A percentile compares a stretch with the other conserved stretches of the same genome.
Evolutionary conservation across 2,797 vertebrate genomes (phyloP).

Genomic region (Hapalemur alaotrensis): DNA sequence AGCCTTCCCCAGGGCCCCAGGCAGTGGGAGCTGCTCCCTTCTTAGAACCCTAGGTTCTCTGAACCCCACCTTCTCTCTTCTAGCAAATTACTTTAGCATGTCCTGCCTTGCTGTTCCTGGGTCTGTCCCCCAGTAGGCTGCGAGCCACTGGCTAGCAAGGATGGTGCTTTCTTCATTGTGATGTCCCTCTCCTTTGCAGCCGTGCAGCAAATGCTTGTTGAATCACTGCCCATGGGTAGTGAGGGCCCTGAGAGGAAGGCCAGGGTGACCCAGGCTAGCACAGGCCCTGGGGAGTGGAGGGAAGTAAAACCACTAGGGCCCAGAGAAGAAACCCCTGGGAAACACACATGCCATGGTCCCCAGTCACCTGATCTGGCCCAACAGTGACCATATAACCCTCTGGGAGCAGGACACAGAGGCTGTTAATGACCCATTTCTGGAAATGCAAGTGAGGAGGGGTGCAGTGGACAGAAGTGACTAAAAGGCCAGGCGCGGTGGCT

Average conservation of each 20-base stretch:
- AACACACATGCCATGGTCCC: not conserved
- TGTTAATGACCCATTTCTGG: not conserved
- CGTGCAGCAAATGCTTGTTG: not conserved
- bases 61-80: not conserved
- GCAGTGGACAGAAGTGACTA: not conserved
- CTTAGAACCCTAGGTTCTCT: not conserved
- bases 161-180: fast-evolving
- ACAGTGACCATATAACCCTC: not conserved
- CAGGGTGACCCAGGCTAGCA: not conserved
- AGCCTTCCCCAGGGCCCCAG: too few relatives aligned
- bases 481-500: too few relatives aligned
- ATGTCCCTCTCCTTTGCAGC: not conserved
- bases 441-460: not conserved
- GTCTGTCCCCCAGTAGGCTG: not conserved
- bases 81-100: fast-evolving
- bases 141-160: too few relatives aligned
- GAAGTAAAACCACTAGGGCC: not conserved
- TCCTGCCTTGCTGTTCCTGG: not conserved
- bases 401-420: not conserved
- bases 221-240: fast-evolving
- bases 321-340: not conserved
- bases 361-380: not conserved
- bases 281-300: fast-evolving
- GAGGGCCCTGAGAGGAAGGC: not conserved
- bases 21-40: not conserved